phyloP scores from a whole-genome alignment of 2,113 vertebrate genomes.

The Crypturellus undulatus region DNA sequence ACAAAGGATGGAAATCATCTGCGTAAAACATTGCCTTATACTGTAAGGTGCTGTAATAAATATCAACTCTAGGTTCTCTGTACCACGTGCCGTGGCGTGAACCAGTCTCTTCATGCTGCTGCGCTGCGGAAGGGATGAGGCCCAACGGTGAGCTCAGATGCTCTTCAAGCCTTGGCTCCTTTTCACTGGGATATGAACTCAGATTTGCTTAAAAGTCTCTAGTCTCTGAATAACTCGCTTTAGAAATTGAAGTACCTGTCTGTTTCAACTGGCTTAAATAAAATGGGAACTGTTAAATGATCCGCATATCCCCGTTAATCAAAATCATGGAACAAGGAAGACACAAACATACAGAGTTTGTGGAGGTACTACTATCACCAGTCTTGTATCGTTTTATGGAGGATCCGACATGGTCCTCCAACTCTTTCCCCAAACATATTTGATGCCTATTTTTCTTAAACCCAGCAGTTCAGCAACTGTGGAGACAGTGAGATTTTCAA shows the following conservation, averaged over 20 bases:
- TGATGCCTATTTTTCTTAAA: background rate
- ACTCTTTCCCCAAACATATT: background rate
- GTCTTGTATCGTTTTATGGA: background rate
- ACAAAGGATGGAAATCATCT: background rate
- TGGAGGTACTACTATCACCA: background rate
- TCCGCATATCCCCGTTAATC: background rate
- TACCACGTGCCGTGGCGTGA: background rate
- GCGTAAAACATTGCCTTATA: background rate
- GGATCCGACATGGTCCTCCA: background rate
- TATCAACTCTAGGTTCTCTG: background rate
- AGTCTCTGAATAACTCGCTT: background rate
- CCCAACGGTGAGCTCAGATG: background rate
- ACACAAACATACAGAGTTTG: background rate
- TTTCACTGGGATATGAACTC: background rate
- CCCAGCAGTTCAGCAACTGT: background rate
- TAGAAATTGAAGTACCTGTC: fast-evolving
- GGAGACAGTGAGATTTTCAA: background rate
- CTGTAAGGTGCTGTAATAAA: background rate
- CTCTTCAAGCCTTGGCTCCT: background rate
- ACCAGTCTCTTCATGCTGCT: background rate
- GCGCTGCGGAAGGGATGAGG: background rate
- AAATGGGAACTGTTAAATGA: background rate
- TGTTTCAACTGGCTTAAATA: background rate
- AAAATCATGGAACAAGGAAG: background rate
- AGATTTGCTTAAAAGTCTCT: background rate